Evolutionary conservation across 2,797 vertebrate genomes (phyloP).

Genomic region (Rhinella marina): DNA sequence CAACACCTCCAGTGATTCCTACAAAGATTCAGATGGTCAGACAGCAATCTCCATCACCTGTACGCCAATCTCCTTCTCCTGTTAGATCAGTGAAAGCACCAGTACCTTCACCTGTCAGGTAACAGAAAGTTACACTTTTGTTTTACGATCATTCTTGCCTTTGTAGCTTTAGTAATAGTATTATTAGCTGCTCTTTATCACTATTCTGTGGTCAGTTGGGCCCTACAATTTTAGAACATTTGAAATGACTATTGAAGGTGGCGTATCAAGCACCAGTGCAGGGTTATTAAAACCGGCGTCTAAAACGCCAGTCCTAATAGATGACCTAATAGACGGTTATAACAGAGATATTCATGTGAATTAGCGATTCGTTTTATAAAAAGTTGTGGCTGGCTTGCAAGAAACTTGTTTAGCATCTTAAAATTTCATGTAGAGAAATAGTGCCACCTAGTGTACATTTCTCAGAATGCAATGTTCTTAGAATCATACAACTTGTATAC

Average conservation of each 20-base stretch:
- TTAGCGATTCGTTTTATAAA: not conserved
- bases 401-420: not conserved
- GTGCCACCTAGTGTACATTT: constrained; percentile 17
- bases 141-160: not conserved
- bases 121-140: constrained; percentile 57
- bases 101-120: constrained; percentile 87
- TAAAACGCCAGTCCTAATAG: too few relatives aligned
- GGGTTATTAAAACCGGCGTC: too few relatives aligned
- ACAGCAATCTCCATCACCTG: constrained; percentile 93
- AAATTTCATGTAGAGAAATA: not conserved
- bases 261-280: too few relatives aligned
- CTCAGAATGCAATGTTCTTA: not conserved
- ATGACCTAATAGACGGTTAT: too few relatives aligned
- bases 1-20: constrained; percentile 80
- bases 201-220: too few relatives aligned
- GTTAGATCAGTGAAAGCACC: constrained; percentile 94
- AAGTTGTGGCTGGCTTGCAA: not conserved
- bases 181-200: not conserved
- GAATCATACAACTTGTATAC: not conserved
- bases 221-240: too few relatives aligned
- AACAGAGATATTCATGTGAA: too few relatives aligned
- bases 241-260: too few relatives aligned
- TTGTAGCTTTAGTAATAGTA: not conserved
- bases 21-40: constrained; percentile 83
- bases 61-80: constrained; percentile 94